A percentile compares a stretch with the other conserved stretches of the same genome.
These are phyloP conservation scores for Drosophila fuyamai DNA, from an alignment of 1,140 invertebrate species.

Conservation along the genomic window DNA sequence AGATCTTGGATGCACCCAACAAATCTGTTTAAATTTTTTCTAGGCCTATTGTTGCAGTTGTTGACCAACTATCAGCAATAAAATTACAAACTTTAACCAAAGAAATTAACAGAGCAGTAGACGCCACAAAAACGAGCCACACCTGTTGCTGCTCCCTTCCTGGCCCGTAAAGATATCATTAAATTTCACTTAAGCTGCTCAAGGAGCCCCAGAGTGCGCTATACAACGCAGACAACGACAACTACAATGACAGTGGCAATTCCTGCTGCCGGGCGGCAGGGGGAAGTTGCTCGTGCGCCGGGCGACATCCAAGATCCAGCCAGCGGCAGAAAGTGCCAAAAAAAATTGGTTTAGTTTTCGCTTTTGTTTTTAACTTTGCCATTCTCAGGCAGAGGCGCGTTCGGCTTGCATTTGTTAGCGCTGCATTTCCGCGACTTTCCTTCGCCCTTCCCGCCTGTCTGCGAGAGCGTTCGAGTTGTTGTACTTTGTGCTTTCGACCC, in stretches of 20 bases:
- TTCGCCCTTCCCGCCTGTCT: conserved; percentile 1
- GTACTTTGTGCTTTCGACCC: conserved; percentile 77
- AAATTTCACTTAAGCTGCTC: conserved; percentile 74
- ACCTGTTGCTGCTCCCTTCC: conserved; percentile 60
- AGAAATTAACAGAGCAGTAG: conserved; percentile 59
- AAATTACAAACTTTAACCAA: conserved; percentile 60
- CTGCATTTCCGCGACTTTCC: conserved; percentile 27
- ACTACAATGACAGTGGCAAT: conserved; percentile 23
- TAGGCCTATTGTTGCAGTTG: conserved; percentile 9
- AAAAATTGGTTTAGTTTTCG: conserved; percentile 68
- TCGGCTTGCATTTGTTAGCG: conserved; percentile 5
- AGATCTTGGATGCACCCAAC: background rate
- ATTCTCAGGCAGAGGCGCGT: conserved; percentile 44
- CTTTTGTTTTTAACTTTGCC: conserved; percentile 45
- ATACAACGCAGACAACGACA: conserved; percentile 20
- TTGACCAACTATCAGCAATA: conserved; percentile 36
- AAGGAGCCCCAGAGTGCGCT: conserved; percentile 41
- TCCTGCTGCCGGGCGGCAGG: conserved; percentile 7
- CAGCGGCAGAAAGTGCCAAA: conserved; percentile 61
- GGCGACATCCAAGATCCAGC: conserved; percentile 25
- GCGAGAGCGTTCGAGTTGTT: conserved; percentile 59
- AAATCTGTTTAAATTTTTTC: background rate
- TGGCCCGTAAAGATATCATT: conserved; percentile 67
- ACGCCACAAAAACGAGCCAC: conserved; percentile 28
- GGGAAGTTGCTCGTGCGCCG: background rate